Evolutionary conservation across 2,113 vertebrate species (phyloP), one percentile per base, ranked within the genome.

Genomic region (Sorex araneus): DNA sequence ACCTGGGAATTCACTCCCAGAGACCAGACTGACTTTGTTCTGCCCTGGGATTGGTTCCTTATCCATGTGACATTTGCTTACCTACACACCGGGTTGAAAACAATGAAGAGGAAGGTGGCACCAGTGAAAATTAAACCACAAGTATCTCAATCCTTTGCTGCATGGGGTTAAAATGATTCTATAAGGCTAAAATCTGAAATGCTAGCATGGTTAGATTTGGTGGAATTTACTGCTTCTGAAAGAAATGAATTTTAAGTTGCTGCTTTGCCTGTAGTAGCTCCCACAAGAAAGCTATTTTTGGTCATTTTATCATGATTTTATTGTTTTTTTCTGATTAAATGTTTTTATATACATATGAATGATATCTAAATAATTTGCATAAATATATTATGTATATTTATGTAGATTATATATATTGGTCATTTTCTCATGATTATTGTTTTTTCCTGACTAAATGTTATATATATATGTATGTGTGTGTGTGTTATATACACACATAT

Each of bases 251-350:
- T 64, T 76, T 50, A 54, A 70, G 15, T 36, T 84, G 30, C 71
- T 45, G 32, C 16, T 70, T 90, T 64, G 69, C 36, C 81, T 90
- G 1, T 54, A 23, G 30, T 77, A 50, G 66, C 63, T 60, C 50
- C 67, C 23, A 47, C 23, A 34, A 64, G 34, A 47, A 40, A 40
- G 40, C 40, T 76, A 71, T 71, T 85, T 85, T 70, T 30, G 43
- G n/a, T 63, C 27, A 30, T 71, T 85, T 92, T 84, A 21, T 71
- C 36, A 15, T 83, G 64, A 85, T 23, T 47, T 71, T 60, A 57
- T 90, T 71, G 70, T 78, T 79, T 40, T 40, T 40, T 40, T 40
- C 40, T 40, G 40, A 40, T 40, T 40, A 40, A 7, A 40, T 40
- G 40, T 40, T 40, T 40, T n/a, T n/a, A n/a, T n/a, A n/a, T 40